Base-by-base conservation (phyloP, 1,140 invertebrate species). In the Platyscapa corneri region DNA sequence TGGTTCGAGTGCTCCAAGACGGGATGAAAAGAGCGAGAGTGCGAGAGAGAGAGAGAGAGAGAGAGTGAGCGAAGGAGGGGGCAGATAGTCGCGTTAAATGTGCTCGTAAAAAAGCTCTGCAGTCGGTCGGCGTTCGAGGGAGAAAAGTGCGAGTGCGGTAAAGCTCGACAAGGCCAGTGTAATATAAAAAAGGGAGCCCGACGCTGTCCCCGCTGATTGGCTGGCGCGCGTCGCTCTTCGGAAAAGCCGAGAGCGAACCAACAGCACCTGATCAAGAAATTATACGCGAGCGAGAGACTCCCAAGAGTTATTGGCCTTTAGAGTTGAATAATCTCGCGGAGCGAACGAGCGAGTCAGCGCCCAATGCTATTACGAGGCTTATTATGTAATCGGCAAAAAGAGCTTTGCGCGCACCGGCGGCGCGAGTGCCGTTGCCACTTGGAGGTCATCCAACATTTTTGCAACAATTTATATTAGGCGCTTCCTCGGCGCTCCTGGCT, bases 271-370 rank as follows among this genome's bases (percentile, higher is more conserved):
- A 77, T 77, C 74, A 46, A 65, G 72, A 83, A 77, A 77, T 77
- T 67, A 34, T 34, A 34, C 72, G 27, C 49, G 72, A 37, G n/a
- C 34, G 49, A 53, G n/a, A 30, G 23, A 60, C 53, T 64, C 46
- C 20, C 8, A n/a, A 46, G 56, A 76, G 82, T 83, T 83, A 83
- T 76, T 65, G 72, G 72, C 56, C 82, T 83, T 42, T 83, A 12
- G 53, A 76, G 82, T 83, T 76, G 72, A 83, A 83, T 46, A 82
- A 82, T 82, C 70, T 70, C 67, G 49, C 23, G 37, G n/a, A n/a
- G n/a, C n/a, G n/a, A n/a, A n/a, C n/a, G n/a, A n/a, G 67, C 70
- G 65, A 65, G 49, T 70, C 16, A 32, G 34, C 27, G 56, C 30
- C 14, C 8, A 39, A 64, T 79, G 56, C 77, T 64, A 79, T 83